Conservation (phyloP, 2,888 invertebrate species). For the Hemistola chrysoprasaria region DNA sequence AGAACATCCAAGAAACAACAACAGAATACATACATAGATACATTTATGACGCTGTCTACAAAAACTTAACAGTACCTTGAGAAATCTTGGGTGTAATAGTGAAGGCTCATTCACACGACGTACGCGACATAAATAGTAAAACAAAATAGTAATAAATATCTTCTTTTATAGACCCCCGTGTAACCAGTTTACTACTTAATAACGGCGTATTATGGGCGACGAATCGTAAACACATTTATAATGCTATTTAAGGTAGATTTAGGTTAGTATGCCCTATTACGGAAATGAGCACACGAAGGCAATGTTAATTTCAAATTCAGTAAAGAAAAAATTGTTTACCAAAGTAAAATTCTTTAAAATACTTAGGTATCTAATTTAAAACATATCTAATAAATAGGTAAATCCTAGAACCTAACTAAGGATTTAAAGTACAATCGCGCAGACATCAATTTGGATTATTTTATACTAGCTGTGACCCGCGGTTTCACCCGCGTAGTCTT, state of each 20-base stretch:
- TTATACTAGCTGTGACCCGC: no score
- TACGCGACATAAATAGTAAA: slow-evolving; percentile 20
- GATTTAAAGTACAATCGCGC: no score
- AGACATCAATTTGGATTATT: no score
- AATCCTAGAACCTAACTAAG: no score
- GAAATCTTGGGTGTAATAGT: slow-evolving; percentile 10
- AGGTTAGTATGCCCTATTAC: slow-evolving; percentile 4
- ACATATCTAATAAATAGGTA: no score
- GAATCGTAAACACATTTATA: not conserved
- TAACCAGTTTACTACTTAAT: slow-evolving; percentile 10
- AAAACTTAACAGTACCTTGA: slow-evolving; percentile 18
- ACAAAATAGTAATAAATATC: slow-evolving; percentile 20
- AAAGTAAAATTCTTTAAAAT: no score
- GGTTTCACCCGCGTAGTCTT: no score
- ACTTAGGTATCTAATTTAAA: no score
- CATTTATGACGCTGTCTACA: slow-evolving; percentile 7
- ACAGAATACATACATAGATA: no score
- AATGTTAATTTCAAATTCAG: no score
- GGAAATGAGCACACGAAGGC: no score
- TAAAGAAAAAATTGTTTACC: no score
- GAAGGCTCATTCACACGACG: slow-evolving; percentile 13
- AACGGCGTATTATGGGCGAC: slow-evolving; percentile 7
- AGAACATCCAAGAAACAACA: slow-evolving; percentile 1
- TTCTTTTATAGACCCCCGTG: slow-evolving; percentile 14
- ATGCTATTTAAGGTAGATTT: slow-evolving; percentile 3